Percentiles rank a stretch among this genome's conserved stretches.
Evolutionary conservation across 2,888 invertebrate genomes (phyloP).

Genomic region (Dicranocentrus wangi): DNA sequence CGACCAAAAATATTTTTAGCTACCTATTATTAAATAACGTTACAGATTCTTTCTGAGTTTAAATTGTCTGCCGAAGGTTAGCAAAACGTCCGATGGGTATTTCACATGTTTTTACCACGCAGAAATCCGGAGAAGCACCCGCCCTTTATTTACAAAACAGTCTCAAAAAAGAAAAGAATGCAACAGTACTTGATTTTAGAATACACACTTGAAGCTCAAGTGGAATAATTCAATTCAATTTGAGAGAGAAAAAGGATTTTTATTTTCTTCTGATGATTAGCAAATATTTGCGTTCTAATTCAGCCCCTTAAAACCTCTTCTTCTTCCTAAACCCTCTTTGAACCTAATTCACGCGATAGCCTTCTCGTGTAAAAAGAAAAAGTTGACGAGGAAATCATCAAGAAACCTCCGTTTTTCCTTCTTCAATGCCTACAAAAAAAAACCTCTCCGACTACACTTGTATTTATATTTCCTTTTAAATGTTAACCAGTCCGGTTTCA

Average conservation of each 20-base stretch:
- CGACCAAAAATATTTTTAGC: too few species aligned
- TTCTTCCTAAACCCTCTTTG: constrained; percentile 13
- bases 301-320: constrained; percentile 1
- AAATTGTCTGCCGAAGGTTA: too few species aligned
- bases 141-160: too few species aligned
- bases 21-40: too few species aligned
- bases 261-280: constrained; percentile 56
- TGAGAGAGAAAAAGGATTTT: constrained; percentile 22
- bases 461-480: background rate
- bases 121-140: too few species aligned
- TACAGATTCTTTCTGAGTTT: too few species aligned
- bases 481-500: background rate
- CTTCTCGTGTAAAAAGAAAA: background rate
- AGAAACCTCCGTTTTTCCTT: too few species aligned
- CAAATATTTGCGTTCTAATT: constrained; percentile 59
- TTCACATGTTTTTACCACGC: too few species aligned
- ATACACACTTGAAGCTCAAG: constrained; percentile 14
- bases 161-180: too few species aligned
- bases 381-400: background rate
- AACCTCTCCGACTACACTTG: too few species aligned
- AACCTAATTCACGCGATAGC: constrained; percentile 54
- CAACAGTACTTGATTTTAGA: constrained; percentile 47
- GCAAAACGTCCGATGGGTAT: too few species aligned
- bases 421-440: too few species aligned
- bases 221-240: constrained; percentile 49